Evolutionary conservation across 2,888 invertebrate genomes (phyloP), one percentile per base, ranked within the genome.

Genomic region (Harpalus rufipes): DNA sequence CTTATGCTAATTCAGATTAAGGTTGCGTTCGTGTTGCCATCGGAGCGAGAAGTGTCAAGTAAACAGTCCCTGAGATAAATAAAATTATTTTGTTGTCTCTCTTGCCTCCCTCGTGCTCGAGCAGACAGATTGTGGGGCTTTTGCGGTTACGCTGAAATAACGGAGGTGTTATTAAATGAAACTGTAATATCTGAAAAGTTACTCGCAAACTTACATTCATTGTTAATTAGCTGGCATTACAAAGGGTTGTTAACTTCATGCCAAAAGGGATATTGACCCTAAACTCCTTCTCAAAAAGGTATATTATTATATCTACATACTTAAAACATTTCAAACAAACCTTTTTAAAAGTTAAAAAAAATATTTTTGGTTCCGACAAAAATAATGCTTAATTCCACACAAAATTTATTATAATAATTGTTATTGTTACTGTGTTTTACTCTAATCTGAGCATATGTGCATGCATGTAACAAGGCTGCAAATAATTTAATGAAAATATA

Each of bases 1-100:
- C 74, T 83, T 83, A 83, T 83, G 83, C 76, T 83, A 83, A 83
- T 83, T 83, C 83, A 74, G 83, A 83, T 83, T 83, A 83, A 83
- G 72, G 83, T 74, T 61, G 59, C 83, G 74, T 83, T 83, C 83
- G 83, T 83, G 83, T 74, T 74, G 72, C 72, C 72, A 74, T 74
- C 72, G 44, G 72, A 74, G 72, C 72, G 72, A 74, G 72, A 74
- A 74, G 72, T 74, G 72, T 61, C 74, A 74, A 74, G 78, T 78
- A 78, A 78, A 78, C 78, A 78, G 78, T 78, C 61, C 74, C 83
- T 68, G 81, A 83, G 83, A 83, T 83, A 83, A 83, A 83, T 83
- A 83, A 76, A 74, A 74, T 83, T 74, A 83, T 83, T 83, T 74
- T 74, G 72, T 74, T 74, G 72, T 74, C 72, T 74, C 72, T 74